These are phyloP conservation scores for Bombylius discolor DNA, from an alignment of 2,888 invertebrate genomes.

Conservation along the genomic window DNA sequence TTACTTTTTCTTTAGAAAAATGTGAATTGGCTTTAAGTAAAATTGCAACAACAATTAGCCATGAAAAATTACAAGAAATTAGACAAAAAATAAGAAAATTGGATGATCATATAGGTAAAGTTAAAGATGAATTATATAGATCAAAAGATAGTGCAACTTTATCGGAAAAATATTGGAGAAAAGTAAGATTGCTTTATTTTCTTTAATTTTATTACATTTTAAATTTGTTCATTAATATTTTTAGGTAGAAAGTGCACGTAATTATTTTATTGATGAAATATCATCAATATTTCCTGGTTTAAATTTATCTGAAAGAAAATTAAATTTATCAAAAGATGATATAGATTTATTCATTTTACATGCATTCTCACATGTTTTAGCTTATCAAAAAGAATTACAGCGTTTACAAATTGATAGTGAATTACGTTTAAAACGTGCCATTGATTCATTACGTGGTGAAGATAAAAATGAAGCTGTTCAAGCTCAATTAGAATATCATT, in stretches of 20 bases:
- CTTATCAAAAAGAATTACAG: conserved; percentile 62
- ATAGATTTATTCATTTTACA: conserved; percentile 68
- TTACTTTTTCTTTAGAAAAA: conserved; percentile 19
- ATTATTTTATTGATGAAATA: conserved; percentile 50
- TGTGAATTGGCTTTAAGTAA: conserved; percentile 30
- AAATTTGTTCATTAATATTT: background rate
- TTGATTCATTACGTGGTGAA: conserved; percentile 46
- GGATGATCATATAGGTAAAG: conserved; percentile 44
- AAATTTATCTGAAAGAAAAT: conserved; percentile 50
- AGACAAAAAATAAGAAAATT: conserved; percentile 43
- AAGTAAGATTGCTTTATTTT: conserved; percentile 38
- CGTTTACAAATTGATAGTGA: conserved; percentile 54
- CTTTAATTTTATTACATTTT: too few species aligned
- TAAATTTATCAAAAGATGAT: conserved; percentile 47
- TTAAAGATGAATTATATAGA: conserved; percentile 44
- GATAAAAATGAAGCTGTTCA: conserved; percentile 41
- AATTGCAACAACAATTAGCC: conserved; percentile 23
- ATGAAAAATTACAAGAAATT: conserved; percentile 40
- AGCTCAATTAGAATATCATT: conserved; percentile 51
- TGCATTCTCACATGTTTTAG: conserved; percentile 61
- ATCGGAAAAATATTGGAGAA: conserved; percentile 70
- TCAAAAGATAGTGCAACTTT: conserved; percentile 47
- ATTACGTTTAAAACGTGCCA: conserved; percentile 47
- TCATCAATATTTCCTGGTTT: conserved; percentile 60
- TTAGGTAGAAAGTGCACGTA: conserved; percentile 41